Evolutionary conservation across 2,888 invertebrate genomes (phyloP).

Genomic region (Acrobasis suavella): DNA sequence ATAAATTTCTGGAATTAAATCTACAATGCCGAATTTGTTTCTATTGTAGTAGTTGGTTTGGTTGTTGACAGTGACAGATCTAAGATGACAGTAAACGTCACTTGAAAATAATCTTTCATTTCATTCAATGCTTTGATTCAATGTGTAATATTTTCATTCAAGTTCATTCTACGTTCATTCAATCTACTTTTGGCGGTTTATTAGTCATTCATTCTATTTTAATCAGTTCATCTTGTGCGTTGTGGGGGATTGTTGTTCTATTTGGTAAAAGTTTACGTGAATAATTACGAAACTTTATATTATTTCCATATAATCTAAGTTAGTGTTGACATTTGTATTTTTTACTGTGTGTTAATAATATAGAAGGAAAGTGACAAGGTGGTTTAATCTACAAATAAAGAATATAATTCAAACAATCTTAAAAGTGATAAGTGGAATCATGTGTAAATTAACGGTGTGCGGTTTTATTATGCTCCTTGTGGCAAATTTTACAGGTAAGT

Average conservation of each 20-base stretch:
- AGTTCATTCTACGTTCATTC: neutral
- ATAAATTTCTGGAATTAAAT: neutral
- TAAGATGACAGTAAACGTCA: neutral
- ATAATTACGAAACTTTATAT: constrained; percentile 37
- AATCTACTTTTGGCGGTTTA: constrained; percentile 5
- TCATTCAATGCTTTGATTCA: neutral
- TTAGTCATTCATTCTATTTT: constrained; percentile 33
- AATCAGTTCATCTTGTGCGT: constrained; percentile 40
- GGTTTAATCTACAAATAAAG: neutral
- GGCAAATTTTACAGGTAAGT: constrained; percentile 58
- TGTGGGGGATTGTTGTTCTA: constrained; percentile 34
- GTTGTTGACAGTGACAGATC: too few species aligned
- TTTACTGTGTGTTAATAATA: neutral
- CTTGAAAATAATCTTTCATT: neutral
- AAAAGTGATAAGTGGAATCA: constrained; percentile 31
- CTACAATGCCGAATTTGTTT: too few species aligned
- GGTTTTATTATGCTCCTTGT: constrained; percentile 49
- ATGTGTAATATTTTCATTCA: neutral
- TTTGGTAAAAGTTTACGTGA: constrained; percentile 43
- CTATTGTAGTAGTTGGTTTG: too few species aligned
- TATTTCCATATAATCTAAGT: neutral
- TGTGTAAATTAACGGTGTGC: constrained; percentile 52
- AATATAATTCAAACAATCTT: constrained; percentile 16
- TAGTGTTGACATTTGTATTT: neutral
- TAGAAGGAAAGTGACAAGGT: neutral